These are phyloP conservation scores for Serilophus lunatus DNA, from an alignment of 2,113 vertebrate species.

Conservation along the genomic window DNA sequence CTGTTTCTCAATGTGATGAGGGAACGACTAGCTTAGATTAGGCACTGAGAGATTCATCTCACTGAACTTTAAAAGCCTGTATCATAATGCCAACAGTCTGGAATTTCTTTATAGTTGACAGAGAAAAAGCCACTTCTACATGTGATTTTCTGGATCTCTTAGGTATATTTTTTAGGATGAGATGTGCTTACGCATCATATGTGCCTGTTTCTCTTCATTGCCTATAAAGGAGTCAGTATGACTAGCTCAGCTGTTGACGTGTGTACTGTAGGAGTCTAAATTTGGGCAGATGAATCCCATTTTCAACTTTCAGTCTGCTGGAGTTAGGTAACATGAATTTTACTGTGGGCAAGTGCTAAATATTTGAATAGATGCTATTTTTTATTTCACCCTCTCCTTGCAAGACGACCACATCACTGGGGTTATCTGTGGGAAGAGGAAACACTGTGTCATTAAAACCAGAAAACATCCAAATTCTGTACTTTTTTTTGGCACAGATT, in stretches of 20 bases:
- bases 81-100: not conserved
- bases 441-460: slow-evolving; percentile 39
- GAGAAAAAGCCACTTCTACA: not conserved
- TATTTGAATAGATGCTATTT: slow-evolving; percentile 56
- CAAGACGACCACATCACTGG: slow-evolving; percentile 39
- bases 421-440: slow-evolving; percentile 60
- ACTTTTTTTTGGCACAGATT: slow-evolving; percentile 12
- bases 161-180: slow-evolving; percentile 17
- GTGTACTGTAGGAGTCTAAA: slow-evolving; percentile 52
- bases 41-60: not conserved
- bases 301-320: slow-evolving; percentile 49
- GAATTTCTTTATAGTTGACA: not conserved
- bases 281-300: slow-evolving; percentile 49
- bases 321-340: slow-evolving; percentile 59
- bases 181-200: slow-evolving; percentile 64
- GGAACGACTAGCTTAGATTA: not conserved
- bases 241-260: slow-evolving; percentile 61
- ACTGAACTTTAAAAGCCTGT: not conserved
- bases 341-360: slow-evolving; percentile 54
- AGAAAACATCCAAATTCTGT: slow-evolving; percentile 25
- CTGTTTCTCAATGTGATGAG: fast-evolving
- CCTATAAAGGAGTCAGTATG: slow-evolving; percentile 55
- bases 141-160: not conserved
- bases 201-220: slow-evolving; percentile 33
- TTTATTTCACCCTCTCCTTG: slow-evolving; percentile 48